Base-by-base conservation (phyloP, 2,797 vertebrate genomes). In the Phalloptychus januarius region DNA sequence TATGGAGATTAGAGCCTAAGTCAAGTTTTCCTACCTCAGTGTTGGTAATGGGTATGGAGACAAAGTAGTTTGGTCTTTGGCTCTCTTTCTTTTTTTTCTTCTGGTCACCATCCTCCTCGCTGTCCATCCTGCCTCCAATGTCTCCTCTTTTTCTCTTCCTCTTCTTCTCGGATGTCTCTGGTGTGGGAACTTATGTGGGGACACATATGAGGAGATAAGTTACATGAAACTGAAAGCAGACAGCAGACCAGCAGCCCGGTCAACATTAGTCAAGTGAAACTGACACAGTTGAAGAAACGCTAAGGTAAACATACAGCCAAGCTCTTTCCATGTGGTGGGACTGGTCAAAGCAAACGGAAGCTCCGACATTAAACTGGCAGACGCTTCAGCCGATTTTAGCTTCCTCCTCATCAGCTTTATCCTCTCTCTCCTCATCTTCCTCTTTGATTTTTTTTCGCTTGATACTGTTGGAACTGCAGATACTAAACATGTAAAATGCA, bases 1-100 rank as follows among this genome's bases (percentile, higher is more conserved):
- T 40, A 73, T 11, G 40, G 36, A 58, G 31, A 44, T 15, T 23
- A 15, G 5, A 13, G 36, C 20, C 11, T 13, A 42, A 0, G 2
- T 13, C 12, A 56, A 20, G 23, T 1, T 36, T 73, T 13, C 36
- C 79, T 20, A 98, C 98, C 97, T 97, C 89, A 87, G 93, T 89
- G 88, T 97, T 98, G 72, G 96, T 98, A 91, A 99, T 97, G 15
- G 97, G 98, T 90, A 99, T 94, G 4, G 98, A 99, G 12, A 99
- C 81, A 86, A 99, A 99, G 89, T 98, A 99, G 95, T 99, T 99
- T 8, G 98, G 97, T 7, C 93, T 94, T 74, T 91, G 89, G 36
- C 77, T 91, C 71, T 95, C 93, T 40, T 90, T 94, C 83, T 95
- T 96, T 78, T 94, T 97, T 80, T 96, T 95, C 72, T 94, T 95